Conservation (phyloP, 1,140 invertebrate species). For the Papilio helenus region DNA sequence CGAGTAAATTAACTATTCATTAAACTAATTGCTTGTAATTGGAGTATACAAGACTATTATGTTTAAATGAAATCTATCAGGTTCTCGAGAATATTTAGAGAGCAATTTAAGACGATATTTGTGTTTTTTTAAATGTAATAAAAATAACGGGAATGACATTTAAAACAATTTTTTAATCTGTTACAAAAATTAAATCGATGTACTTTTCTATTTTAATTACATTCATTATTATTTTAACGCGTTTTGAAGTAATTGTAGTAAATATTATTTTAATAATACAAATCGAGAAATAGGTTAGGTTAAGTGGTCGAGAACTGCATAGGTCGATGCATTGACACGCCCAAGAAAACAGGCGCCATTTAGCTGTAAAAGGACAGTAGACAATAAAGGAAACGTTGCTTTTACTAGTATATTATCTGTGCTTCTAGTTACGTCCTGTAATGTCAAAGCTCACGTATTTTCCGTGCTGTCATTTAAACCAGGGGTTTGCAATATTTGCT, state of each 20-base stretch:
- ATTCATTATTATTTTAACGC: too few relatives aligned
- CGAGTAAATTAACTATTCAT: background rate
- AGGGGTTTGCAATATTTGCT: background rate
- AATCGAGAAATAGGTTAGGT: background rate
- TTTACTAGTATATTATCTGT: slow-evolving; percentile 4
- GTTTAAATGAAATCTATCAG: background rate
- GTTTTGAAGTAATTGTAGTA: too few relatives aligned
- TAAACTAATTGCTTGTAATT: slow-evolving; percentile 10
- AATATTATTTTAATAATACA: too few relatives aligned
- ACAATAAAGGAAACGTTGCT: background rate
- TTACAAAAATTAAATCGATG: too few relatives aligned
- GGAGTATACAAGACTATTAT: background rate
- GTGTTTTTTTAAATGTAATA: too few relatives aligned
- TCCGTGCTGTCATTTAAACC: background rate
- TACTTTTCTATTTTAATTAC: too few relatives aligned
- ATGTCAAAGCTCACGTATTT: background rate
- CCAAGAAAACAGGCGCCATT: background rate
- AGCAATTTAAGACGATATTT: background rate
- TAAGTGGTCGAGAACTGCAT: background rate
- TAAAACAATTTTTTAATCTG: too few relatives aligned
- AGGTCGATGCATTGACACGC: background rate
- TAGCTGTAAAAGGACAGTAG: background rate
- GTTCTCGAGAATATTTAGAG: background rate
- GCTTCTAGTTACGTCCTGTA: background rate
- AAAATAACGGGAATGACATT: too few relatives aligned